Percentiles rank a stretch among this genome's conserved stretches.
These are phyloP conservation scores for Bicyclus anynana DNA, from an alignment of 1,140 invertebrate genomes.

Conservation along the genomic window DNA sequence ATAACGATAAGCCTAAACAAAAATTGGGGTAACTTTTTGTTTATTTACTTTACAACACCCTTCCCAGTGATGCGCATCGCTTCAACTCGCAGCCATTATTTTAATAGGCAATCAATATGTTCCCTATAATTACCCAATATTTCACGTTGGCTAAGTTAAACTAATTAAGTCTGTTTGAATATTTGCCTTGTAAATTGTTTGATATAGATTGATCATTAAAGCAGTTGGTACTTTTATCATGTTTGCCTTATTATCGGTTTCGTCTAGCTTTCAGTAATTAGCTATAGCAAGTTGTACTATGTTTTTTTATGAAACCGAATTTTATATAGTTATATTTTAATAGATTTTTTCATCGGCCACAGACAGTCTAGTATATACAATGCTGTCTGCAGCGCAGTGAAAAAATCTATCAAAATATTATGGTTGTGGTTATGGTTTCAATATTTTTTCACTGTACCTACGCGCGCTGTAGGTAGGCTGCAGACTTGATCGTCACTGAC, in stretches of 20 bases:
- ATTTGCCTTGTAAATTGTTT: conserved; percentile 68
- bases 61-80: conserved; percentile 44
- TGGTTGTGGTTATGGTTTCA: too few species aligned
- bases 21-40: conserved; percentile 15
- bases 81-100: conserved; percentile 57
- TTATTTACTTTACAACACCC: conserved; percentile 46
- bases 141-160: conserved; percentile 54
- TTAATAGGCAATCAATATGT: conserved; percentile 64
- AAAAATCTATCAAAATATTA: too few species aligned
- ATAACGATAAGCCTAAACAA: conserved; percentile 14
- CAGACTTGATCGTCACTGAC: too few species aligned
- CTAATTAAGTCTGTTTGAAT: conserved; percentile 69
- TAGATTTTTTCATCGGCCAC: too few species aligned
- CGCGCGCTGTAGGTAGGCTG: too few species aligned
- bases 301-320: too few species aligned
- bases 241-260: conserved; percentile 12
- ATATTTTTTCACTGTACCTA: too few species aligned
- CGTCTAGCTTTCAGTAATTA: conserved; percentile 5
- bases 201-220: conserved; percentile 56
- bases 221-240: conserved; percentile 12
- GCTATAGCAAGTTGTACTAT: background rate
- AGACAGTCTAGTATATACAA: too few species aligned
- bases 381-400: too few species aligned
- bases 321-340: too few species aligned
- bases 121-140: conserved; percentile 54